These are phyloP conservation scores for Chrysaora quinquecirrha DNA, from an alignment of 30 jellyfish, hydroid and myxozoan genomes.

Conservation along the genomic window DNA sequence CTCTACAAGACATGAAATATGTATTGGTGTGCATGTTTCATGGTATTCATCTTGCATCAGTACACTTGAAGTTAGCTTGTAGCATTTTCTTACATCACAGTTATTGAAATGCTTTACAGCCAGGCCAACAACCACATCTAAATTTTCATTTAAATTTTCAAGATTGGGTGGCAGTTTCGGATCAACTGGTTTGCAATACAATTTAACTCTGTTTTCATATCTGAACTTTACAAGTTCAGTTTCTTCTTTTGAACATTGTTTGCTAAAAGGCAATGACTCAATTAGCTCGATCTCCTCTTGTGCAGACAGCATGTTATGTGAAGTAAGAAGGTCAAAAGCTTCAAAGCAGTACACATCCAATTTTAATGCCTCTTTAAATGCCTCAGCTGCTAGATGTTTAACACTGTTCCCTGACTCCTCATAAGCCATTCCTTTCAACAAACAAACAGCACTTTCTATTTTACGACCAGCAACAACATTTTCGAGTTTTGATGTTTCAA, in stretches of 20 bases:
- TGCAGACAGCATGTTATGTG: constrained; percentile 77
- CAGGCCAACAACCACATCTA: constrained; percentile 64
- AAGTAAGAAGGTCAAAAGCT: constrained; percentile 79
- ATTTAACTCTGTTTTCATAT: constrained; percentile 61
- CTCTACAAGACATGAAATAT: constrained; percentile 83
- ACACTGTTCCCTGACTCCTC: constrained; percentile 76
- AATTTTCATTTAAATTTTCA: constrained; percentile 58
- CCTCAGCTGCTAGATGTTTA: constrained; percentile 75
- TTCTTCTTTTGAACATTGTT: constrained; percentile 77
- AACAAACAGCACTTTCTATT: constrained; percentile 75
- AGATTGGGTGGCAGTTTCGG: constrained; percentile 49
- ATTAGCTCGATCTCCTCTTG: constrained; percentile 79
- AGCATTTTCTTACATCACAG: constrained; percentile 71
- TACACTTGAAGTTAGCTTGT: constrained; percentile 67
- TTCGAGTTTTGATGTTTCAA: constrained; percentile 24
- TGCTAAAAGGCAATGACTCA: constrained; percentile 75
- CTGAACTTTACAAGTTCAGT: constrained; percentile 55
- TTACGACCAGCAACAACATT: constrained; percentile 55
- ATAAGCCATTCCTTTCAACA: constrained; percentile 79
- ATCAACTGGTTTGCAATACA: constrained; percentile 77
- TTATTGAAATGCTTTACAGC: constrained; percentile 86
- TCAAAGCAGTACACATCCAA: constrained; percentile 93
- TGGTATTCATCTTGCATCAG: constrained; percentile 75
- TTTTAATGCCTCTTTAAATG: constrained; percentile 84
- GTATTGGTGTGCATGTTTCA: constrained; percentile 84